Evolutionary conservation across 2,888 invertebrate species (phyloP).

Genomic region (Catocala nupta): DNA sequence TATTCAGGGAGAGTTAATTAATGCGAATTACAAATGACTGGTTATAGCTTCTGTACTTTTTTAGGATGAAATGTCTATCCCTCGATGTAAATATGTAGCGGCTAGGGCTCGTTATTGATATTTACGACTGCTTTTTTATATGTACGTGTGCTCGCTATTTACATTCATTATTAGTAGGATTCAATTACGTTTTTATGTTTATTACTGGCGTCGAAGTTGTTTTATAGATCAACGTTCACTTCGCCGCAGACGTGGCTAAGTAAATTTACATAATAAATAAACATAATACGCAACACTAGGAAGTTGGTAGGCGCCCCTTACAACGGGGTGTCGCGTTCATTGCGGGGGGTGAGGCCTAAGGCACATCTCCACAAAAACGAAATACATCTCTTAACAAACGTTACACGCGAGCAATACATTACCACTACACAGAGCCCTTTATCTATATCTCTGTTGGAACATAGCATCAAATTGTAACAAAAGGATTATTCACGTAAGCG

Average conservation of each 20-base stretch:
- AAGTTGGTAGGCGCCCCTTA: slow-evolving; percentile 48
- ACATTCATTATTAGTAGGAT: slow-evolving; percentile 13
- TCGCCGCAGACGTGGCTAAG: slow-evolving; percentile 14
- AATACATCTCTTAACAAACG: slow-evolving; percentile 54
- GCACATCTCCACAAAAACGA: slow-evolving; percentile 55
- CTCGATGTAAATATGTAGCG: slow-evolving; percentile 27
- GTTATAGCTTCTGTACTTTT: slow-evolving; percentile 53
- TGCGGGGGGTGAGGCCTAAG: slow-evolving; percentile 42
- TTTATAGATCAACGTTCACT: not conserved
- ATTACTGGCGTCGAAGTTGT: not conserved
- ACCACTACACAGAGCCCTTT: slow-evolving; percentile 57
- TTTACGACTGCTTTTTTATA: slow-evolving; percentile 33
- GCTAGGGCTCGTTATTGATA: slow-evolving; percentile 44
- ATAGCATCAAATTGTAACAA: slow-evolving; percentile 65
- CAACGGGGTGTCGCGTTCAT: slow-evolving; percentile 46
- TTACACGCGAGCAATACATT: slow-evolving; percentile 59
- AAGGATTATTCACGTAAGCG: slow-evolving; percentile 70
- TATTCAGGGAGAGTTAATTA: slow-evolving; percentile 71
- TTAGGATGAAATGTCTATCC: slow-evolving; percentile 38
- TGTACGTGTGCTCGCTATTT: slow-evolving; percentile 12
- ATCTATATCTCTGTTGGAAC: slow-evolving; percentile 56
- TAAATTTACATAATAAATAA: slow-evolving; percentile 46
- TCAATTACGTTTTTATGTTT: slow-evolving; percentile 20
- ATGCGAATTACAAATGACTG: slow-evolving; percentile 70
- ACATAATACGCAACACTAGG: slow-evolving; percentile 41